A percentile compares a stretch with the other conserved stretches of the same genome.
Conservation (phyloP, 2,797 vertebrate species). For the Florisuga fusca region DNA sequence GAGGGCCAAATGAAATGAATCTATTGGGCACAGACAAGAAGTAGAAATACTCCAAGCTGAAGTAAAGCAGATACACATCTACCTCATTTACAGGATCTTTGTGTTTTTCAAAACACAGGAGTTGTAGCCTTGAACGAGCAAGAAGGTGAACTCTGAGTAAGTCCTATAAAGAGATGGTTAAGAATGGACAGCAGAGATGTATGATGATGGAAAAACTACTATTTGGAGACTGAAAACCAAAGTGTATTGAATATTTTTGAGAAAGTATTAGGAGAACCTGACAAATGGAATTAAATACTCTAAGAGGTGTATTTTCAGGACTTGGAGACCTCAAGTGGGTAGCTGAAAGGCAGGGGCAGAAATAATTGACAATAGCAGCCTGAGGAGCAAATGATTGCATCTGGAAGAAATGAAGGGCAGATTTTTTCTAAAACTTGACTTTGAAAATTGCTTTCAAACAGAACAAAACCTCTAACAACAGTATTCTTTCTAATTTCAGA, state of each 20-base stretch:
- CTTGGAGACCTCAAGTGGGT: neutral
- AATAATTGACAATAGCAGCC: conserved; percentile 39
- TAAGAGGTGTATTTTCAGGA: neutral
- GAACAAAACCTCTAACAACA: conserved; percentile 24
- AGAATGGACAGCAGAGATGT: neutral
- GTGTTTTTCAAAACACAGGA: neutral
- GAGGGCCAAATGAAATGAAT: neutral
- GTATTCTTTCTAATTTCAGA: conserved; percentile 47
- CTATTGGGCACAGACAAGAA: neutral
- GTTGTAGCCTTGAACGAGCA: neutral
- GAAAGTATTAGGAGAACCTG: neutral
- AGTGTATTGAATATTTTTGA: neutral
- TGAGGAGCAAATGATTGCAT: conserved; percentile 47
- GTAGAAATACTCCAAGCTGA: neutral
- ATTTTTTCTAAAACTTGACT: conserved; percentile 67
- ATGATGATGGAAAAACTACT: neutral
- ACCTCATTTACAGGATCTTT: neutral
- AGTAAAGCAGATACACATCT: neutral
- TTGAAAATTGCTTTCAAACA: conserved; percentile 68
- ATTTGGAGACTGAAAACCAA: neutral
- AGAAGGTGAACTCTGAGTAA: neutral
- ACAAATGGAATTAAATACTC: neutral
- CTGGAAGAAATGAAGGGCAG: conserved; percentile 72
- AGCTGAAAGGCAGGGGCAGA: conserved; percentile 15
- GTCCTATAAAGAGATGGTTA: neutral